Conservation (phyloP, 2,113 vertebrate genomes). For the Tragelaphus scriptus region DNA sequence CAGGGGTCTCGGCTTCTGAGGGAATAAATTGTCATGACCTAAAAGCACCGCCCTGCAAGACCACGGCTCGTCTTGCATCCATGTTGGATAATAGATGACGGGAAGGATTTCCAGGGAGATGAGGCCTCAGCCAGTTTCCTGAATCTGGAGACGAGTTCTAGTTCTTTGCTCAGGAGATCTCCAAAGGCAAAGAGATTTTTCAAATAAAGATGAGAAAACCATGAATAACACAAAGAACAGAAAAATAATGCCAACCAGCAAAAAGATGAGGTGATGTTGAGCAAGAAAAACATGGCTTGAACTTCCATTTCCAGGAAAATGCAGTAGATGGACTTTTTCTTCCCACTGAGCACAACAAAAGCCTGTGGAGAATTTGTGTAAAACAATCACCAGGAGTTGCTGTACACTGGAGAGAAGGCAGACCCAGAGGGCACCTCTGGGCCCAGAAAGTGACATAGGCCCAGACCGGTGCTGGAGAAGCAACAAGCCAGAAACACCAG, state of each 20-base stretch:
- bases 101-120: not conserved
- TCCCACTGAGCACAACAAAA: not conserved
- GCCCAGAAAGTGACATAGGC: not conserved
- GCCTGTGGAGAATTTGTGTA: accelerated
- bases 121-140: accelerated
- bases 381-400: not conserved
- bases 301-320: not conserved
- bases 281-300: not conserved
- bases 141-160: not conserved
- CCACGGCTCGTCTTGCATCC: not conserved
- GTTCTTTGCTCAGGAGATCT: too few relatives aligned
- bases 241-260: not conserved
- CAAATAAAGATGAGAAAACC: not conserved
- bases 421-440: accelerated
- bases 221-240: not conserved
- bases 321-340: too few relatives aligned
- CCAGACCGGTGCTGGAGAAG: not conserved
- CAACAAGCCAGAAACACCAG: not conserved
- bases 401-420: not conserved
- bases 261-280: not conserved
- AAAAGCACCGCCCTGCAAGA: too few relatives aligned
- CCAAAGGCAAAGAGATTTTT: not conserved
- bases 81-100: not conserved
- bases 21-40: too few relatives aligned
- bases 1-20: not conserved